phyloP scores from a whole-genome alignment of 2,113 vertebrate species.

The Sylvietta virens region DNA sequence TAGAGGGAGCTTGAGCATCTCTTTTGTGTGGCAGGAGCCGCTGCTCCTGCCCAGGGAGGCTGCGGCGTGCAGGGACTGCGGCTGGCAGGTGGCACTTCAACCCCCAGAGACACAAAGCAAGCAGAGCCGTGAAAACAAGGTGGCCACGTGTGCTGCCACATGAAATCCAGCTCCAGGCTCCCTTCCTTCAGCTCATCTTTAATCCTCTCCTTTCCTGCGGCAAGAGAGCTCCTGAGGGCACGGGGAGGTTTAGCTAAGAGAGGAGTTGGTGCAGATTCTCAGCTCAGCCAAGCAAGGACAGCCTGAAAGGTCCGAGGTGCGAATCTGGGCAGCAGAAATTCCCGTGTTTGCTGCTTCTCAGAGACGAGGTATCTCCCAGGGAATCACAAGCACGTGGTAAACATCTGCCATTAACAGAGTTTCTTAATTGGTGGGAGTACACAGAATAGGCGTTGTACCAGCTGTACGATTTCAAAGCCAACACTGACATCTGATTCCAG shows the following conservation, averaged over 20 bases:
- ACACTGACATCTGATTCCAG: conserved; percentile 12
- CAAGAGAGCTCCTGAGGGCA: background rate
- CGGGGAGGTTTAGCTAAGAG: rapidly evolving
- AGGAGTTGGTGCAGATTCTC: background rate
- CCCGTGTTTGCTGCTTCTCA: background rate
- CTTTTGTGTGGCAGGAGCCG: background rate
- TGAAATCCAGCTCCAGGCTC: background rate
- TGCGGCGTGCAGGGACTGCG: rapidly evolving
- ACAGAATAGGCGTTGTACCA: background rate
- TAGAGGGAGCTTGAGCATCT: conserved; percentile 47
- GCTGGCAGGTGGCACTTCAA: background rate
- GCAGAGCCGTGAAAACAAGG: background rate
- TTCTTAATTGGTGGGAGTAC: background rate
- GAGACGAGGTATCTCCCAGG: background rate
- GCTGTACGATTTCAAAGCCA: background rate
- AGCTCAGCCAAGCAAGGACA: rapidly evolving
- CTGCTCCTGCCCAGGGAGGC: background rate
- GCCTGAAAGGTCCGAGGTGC: background rate
- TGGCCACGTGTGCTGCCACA: background rate
- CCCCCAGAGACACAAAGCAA: background rate
- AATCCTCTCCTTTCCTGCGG: background rate
- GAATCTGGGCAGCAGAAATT: background rate
- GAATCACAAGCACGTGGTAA: background rate
- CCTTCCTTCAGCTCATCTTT: background rate
- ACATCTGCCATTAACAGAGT: background rate